Percentiles rank a stretch among this genome's conserved stretches.
These are phyloP conservation scores for Gallinago media DNA, from an alignment of 2,113 vertebrate species.

Conservation along the genomic window DNA sequence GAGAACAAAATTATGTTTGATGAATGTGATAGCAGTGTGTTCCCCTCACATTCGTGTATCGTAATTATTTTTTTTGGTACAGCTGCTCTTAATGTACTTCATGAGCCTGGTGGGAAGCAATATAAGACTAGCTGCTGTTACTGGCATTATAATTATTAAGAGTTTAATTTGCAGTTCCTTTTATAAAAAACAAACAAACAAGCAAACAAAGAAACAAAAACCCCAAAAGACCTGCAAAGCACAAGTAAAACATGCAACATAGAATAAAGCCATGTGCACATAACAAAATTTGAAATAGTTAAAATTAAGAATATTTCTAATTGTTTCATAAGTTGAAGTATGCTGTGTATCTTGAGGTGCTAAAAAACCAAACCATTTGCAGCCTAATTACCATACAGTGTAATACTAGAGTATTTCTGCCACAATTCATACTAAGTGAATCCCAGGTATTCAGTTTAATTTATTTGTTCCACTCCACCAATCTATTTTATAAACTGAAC, in stretches of 20 bases:
- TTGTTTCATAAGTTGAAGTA: background rate
- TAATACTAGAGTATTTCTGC: background rate
- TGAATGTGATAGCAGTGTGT: background rate
- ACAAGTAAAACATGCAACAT: background rate
- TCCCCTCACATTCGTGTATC: background rate
- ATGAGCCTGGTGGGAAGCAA: background rate
- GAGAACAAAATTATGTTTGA: conserved; percentile 2
- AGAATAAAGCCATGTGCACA: background rate
- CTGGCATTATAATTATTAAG: background rate
- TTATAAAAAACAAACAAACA: background rate
- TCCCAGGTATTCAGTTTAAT: background rate
- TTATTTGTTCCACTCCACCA: background rate
- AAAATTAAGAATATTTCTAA: background rate
- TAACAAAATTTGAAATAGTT: background rate
- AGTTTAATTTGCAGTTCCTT: background rate
- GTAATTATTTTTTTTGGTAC: background rate
- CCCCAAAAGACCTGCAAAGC: too few relatives aligned
- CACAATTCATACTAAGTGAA: background rate
- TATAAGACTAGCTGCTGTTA: background rate
- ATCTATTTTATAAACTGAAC: background rate
- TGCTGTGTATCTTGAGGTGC: background rate
- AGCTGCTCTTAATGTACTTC: conserved; percentile 3
- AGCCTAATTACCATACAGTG: background rate
- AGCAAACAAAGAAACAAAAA: background rate
- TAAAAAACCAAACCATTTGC: background rate